Evolutionary conservation across 37 sponge, comb jelly and placozoan genomes (phyloP).

Genomic region (Hexactinellida sp.): DNA sequence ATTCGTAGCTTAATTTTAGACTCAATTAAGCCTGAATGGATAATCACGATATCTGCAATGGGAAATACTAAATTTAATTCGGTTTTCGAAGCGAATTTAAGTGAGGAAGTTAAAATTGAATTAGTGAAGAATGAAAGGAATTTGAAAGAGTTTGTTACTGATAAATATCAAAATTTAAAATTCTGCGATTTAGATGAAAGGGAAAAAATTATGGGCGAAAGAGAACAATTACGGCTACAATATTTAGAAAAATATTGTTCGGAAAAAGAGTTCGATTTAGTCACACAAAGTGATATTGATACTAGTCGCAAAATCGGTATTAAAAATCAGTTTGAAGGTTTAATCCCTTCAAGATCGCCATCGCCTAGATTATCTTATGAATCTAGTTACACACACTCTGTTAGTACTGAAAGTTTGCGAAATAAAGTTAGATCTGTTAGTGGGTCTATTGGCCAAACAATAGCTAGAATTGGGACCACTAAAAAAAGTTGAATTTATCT

Average conservation of each 20-base stretch:
- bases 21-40: not conserved
- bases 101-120: not conserved
- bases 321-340: not conserved
- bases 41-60: not conserved
- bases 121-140: not conserved
- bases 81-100: not conserved
- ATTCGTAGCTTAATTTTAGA: not conserved
- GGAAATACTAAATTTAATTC: slow-evolving; percentile 1
- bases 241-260: not conserved
- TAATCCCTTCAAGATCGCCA: not conserved
- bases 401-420: not conserved
- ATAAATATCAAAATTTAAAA: slow-evolving; percentile 14
- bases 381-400: not conserved
- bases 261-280: not conserved
- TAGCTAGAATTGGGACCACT: not conserved
- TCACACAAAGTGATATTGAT: not conserved
- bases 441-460: not conserved
- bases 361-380: not conserved
- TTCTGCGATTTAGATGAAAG: not conserved
- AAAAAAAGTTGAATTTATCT: not conserved
- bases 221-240: not conserved
- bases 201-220: not conserved
- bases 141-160: slow-evolving; percentile 3
- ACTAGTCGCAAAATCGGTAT: not conserved
- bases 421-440: not conserved